A percentile compares a stretch with the other conserved stretches of the same genome.
Conservation (phyloP, 2,113 vertebrate genomes). For the Cryptomyrus ogoouensis region DNA sequence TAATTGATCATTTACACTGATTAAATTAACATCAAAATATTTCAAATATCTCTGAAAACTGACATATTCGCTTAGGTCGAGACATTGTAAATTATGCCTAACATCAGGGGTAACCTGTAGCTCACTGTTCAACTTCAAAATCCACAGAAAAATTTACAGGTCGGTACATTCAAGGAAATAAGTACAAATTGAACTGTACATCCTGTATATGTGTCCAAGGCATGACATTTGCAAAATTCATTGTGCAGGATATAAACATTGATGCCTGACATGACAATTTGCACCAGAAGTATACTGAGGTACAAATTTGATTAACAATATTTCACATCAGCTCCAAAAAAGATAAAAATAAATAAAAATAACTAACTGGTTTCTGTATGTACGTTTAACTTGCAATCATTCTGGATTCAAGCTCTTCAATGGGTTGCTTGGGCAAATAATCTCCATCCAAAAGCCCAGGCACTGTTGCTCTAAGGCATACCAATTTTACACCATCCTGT, state of each 20-base stretch:
- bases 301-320: background rate
- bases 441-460: background rate
- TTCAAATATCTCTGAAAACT: conserved; percentile 2
- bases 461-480: background rate
- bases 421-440: background rate
- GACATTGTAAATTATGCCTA: background rate
- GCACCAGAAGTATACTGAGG: background rate
- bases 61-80: background rate
- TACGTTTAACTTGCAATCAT: background rate
- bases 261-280: background rate
- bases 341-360: background rate
- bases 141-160: background rate
- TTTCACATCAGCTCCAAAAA: conserved; percentile 1
- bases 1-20: background rate
- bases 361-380: background rate
- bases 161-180: background rate
- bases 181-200: conserved; percentile 6
- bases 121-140: background rate
- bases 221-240: background rate
- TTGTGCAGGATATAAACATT: background rate
- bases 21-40: conserved; percentile 8
- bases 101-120: background rate
- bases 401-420: background rate
- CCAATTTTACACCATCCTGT: background rate
- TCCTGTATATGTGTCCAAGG: background rate